These are phyloP conservation scores for Cyanoramphus novaezelandiae DNA, from an alignment of 2,113 vertebrate species.

Conservation along the genomic window DNA sequence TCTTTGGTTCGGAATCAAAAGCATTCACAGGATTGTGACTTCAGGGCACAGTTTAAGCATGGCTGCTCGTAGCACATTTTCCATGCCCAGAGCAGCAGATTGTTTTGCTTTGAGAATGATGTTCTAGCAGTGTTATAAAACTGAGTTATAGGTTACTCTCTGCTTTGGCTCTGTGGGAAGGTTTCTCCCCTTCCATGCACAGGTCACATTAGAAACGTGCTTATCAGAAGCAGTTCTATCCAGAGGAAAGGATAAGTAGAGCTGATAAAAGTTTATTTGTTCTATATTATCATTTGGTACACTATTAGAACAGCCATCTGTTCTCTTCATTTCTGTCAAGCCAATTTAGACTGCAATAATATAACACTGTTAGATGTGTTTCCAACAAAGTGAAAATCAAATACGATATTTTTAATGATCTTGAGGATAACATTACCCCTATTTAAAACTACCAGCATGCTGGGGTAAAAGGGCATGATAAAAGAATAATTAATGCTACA, in stretches of 20 bases:
- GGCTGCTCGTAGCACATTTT: not conserved
- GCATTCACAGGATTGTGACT: not conserved
- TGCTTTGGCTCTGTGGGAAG: not conserved
- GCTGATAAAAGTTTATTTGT: constrained; percentile 39
- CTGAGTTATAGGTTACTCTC: not conserved
- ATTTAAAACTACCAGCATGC: constrained; percentile 13
- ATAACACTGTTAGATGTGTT: not conserved
- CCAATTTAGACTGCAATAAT: constrained; percentile 52
- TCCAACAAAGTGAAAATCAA: constrained; percentile 59
- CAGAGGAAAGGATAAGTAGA: not conserved
- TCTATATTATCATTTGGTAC: constrained; percentile 22
- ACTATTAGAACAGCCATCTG: constrained; percentile 64
- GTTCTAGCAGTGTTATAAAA: not conserved
- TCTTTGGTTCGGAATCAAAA: not conserved
- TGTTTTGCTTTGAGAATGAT: not conserved
- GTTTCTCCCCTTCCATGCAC: not conserved
- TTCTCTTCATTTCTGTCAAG: constrained; percentile 61
- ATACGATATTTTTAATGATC: constrained; percentile 35
- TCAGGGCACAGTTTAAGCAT: not conserved
- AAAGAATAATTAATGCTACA: constrained; percentile 47
- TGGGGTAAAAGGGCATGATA: not conserved
- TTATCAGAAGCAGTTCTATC: not conserved
- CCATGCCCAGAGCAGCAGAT: not conserved
- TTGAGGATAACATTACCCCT: constrained; percentile 13
- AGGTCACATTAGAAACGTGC: not conserved